Percentiles rank a stretch among this genome's conserved stretches.
Evolutionary conservation across 2,113 vertebrate genomes (phyloP).

Genomic region (Onychostruthus taczanowskii): DNA sequence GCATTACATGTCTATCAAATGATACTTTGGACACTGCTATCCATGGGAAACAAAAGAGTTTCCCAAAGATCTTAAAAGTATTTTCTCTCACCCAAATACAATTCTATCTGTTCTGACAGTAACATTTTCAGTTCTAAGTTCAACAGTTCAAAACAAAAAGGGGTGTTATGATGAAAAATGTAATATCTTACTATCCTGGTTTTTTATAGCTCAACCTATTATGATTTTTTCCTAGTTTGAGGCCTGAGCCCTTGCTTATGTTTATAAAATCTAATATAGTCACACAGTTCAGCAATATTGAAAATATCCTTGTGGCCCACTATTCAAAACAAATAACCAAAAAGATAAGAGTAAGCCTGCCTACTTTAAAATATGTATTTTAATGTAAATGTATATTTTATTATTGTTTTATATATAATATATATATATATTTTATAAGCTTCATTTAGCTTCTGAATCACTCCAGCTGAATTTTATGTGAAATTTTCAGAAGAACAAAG

Average conservation of each 20-base stretch:
- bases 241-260: not conserved
- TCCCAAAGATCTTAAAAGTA: not conserved
- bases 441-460: not conserved
- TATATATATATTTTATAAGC: not conserved
- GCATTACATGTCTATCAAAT: not conserved
- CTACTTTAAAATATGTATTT: not conserved
- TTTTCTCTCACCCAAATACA: not conserved
- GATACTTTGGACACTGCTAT: not conserved
- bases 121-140: not conserved
- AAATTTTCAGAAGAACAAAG: not conserved
- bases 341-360: not conserved
- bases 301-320: not conserved
- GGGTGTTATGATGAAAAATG: not conserved
- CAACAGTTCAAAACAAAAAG: not conserved
- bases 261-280: not conserved
- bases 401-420: not conserved
- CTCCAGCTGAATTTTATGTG: not conserved
- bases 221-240: not conserved
- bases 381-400: not conserved
- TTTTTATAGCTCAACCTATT: not conserved
- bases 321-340: not conserved
- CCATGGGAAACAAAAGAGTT: not conserved
- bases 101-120: not conserved
- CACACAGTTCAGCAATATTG: not conserved
- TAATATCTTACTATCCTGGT: not conserved